Conservation (phyloP, 1,140 invertebrate genomes). For the Drosophila santomea region DNA sequence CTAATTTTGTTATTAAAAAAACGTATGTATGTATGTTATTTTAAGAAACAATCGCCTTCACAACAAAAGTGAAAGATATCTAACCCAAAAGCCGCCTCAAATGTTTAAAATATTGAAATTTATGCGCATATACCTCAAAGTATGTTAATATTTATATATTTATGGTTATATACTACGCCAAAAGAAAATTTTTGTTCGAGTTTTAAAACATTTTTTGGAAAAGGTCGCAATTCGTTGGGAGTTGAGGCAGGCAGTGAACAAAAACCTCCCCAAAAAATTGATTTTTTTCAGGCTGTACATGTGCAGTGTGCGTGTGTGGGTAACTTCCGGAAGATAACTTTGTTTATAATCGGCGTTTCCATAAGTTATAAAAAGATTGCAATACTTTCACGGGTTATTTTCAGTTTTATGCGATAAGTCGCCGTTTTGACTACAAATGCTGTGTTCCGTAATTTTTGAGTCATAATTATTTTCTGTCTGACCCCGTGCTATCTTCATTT, state of each 20-base stretch:
- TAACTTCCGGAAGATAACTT: conserved; percentile 45
- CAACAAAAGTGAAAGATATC: background rate
- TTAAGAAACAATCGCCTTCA: too few species aligned
- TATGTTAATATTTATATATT: conserved; percentile 2
- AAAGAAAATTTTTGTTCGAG: too few species aligned
- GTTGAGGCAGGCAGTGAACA: conserved; percentile 51
- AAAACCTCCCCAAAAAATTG: conserved; percentile 46
- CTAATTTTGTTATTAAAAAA: conserved; percentile 38
- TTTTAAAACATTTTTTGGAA: background rate
- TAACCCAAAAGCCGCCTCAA: background rate
- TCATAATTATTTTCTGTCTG: conserved; percentile 68
- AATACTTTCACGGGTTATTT: conserved; percentile 16
- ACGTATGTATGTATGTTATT: conserved; percentile 16
- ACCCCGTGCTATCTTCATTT: conserved; percentile 41
- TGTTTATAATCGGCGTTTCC: conserved; percentile 16
- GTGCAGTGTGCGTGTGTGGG: conserved; percentile 5
- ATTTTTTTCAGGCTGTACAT: conserved; percentile 56
- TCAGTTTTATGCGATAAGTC: conserved; percentile 24
- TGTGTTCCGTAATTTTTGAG: conserved; percentile 47
- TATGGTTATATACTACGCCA: background rate
- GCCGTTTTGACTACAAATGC: conserved; percentile 11
- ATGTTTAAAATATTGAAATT: background rate
- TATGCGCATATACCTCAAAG: background rate
- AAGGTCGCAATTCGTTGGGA: conserved; percentile 31
- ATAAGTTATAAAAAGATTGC: conserved; percentile 27